Evolutionary conservation across 2,888 invertebrate species (phyloP).

Genomic region (Apomyelois bistriatella): DNA sequence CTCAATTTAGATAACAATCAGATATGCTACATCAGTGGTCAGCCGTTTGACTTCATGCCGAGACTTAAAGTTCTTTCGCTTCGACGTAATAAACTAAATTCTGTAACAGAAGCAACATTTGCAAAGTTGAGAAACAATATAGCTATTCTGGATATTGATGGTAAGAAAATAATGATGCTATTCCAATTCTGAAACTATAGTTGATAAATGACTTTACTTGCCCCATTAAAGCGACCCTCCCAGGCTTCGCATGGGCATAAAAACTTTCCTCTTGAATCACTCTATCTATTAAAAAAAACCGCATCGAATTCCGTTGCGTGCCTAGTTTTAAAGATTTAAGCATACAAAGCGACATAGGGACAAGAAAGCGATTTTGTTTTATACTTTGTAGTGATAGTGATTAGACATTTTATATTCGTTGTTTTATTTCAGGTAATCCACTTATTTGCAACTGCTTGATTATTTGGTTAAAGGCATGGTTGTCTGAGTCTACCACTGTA

Average conservation of each 20-base stretch:
- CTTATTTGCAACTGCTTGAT: constrained; percentile 89
- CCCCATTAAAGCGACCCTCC: no score
- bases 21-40: constrained; percentile 88
- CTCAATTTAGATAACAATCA: constrained; percentile 91
- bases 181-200: no score
- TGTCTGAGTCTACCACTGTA: constrained; percentile 85
- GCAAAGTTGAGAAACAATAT: constrained; percentile 88
- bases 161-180: constrained; percentile 62
- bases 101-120: constrained; percentile 86
- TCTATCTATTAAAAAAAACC: no score
- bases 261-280: no score
- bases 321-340: no score
- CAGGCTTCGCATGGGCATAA: no score
- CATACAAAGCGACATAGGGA: no score
- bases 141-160: constrained; percentile 90
- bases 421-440: constrained; percentile 85
- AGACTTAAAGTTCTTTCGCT: constrained; percentile 89
- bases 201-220: no score
- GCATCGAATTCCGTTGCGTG: no score
- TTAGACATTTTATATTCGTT: no score
- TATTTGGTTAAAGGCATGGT: constrained; percentile 91
- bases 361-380: no score
- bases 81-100: constrained; percentile 86
- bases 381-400: no score
- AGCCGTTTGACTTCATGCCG: constrained; percentile 91